Conservation (phyloP, 1,140 invertebrate genomes). For the Macrocentrus cingulum region DNA sequence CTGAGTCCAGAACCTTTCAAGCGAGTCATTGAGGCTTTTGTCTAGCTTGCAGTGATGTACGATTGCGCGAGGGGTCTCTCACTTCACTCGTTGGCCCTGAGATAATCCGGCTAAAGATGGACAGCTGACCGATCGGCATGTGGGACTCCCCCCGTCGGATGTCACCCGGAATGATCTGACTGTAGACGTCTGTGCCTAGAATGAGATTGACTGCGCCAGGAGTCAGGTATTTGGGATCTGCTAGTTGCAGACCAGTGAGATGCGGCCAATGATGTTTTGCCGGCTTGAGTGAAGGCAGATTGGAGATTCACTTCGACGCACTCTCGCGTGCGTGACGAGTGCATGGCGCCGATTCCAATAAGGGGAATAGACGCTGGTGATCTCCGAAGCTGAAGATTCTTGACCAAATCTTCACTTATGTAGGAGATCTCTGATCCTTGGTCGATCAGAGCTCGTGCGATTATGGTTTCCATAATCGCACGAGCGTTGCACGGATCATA, state of each 20-base stretch:
- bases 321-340: background rate
- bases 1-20: conserved; percentile 11
- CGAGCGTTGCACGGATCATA: no score
- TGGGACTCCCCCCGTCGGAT: background rate
- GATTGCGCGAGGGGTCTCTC: background rate
- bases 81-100: background rate
- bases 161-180: background rate
- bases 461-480: conserved; percentile 1
- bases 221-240: background rate
- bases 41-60: background rate
- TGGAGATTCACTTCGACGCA: background rate
- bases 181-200: conserved; percentile 2
- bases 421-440: conserved; percentile 19
- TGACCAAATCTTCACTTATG: no score
- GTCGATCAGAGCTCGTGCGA: conserved; percentile 18
- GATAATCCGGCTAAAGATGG: background rate
- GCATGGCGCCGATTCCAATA: conserved; percentile 6
- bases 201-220: background rate
- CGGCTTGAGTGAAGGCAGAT: background rate
- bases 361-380: conserved; percentile 4
- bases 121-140: background rate
- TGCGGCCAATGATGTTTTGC: background rate
- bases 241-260: conserved; percentile 1
- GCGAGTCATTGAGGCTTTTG: background rate
- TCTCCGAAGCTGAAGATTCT: background rate